phyloP scores from a whole-genome alignment of 2,888 invertebrate species.

The Philereme transversata region DNA sequence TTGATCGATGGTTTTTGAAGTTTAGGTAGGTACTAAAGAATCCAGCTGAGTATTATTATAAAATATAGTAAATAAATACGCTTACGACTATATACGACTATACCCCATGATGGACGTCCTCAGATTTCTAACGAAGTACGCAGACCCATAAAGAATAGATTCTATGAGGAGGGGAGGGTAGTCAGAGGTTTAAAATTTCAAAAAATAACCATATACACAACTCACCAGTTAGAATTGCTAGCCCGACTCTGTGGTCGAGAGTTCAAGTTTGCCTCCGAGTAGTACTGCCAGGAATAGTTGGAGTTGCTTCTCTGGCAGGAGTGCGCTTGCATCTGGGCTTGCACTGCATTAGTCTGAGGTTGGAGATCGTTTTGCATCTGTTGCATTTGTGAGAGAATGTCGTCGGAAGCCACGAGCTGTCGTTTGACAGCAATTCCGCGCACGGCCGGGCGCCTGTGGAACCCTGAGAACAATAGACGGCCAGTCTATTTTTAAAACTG shows the following conservation, averaged over 20 bases:
- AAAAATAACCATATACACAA: background rate
- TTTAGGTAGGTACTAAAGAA: no score
- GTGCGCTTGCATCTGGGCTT: slow-evolving; percentile 57
- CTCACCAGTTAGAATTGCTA: slow-evolving; percentile 70
- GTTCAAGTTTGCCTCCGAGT: slow-evolving; percentile 83
- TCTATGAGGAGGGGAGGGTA: no score
- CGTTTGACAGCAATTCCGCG: slow-evolving; percentile 91
- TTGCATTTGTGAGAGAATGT: slow-evolving; percentile 92
- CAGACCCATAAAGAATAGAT: no score
- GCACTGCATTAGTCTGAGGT: slow-evolving; percentile 57
- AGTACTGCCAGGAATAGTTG: slow-evolving; percentile 87
- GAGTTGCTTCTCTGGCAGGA: slow-evolving; percentile 69
- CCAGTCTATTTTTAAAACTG: no score
- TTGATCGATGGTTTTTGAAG: no score
- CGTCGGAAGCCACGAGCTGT: slow-evolving; percentile 92
- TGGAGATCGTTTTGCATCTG: slow-evolving; percentile 90
- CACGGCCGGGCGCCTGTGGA: slow-evolving; percentile 94
- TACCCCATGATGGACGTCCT: no score
- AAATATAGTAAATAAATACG: no score
- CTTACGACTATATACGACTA: no score
- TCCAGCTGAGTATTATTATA: no score
- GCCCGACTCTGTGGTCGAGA: slow-evolving; percentile 73
- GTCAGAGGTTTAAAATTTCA: no score
- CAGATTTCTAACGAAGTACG: no score
- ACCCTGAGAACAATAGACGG: slow-evolving; percentile 62